A percentile compares a stretch with the other conserved stretches of the same genome.
These are phyloP conservation scores for Chirona hameri DNA, from an alignment of 2,888 invertebrate species.

Conservation along the genomic window DNA sequence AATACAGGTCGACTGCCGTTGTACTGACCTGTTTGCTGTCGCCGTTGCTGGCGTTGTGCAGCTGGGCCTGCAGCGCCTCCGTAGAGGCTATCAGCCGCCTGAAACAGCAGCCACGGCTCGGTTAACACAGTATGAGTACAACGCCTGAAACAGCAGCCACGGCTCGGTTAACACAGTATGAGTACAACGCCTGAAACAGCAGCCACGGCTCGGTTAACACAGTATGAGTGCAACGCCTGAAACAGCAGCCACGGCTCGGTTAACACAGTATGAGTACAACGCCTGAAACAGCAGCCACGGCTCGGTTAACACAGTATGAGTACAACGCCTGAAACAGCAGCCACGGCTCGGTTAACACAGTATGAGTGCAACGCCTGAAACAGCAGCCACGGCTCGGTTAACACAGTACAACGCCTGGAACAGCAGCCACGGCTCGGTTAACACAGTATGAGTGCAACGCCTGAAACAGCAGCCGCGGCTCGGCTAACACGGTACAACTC, in stretches of 20 bases:
- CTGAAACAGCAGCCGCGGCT: too few species aligned
- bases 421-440: background rate
- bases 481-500: too few species aligned
- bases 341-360: background rate
- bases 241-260: background rate
- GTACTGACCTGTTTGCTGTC: background rate
- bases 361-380: too few species aligned
- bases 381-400: background rate
- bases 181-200: background rate
- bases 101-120: background rate
- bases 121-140: too few species aligned
- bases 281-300: background rate
- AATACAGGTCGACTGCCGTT: background rate
- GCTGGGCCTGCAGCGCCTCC: background rate
- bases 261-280: too few species aligned
- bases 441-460: too few species aligned
- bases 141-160: background rate
- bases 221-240: too few species aligned
- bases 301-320: background rate
- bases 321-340: background rate
- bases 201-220: background rate
- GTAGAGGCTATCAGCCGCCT: background rate
- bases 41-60: background rate
- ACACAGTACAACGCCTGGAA: background rate
- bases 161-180: background rate